Evolutionary conservation across 2,797 vertebrate species (phyloP).

Genomic region (Buceros bicornis): DNA sequence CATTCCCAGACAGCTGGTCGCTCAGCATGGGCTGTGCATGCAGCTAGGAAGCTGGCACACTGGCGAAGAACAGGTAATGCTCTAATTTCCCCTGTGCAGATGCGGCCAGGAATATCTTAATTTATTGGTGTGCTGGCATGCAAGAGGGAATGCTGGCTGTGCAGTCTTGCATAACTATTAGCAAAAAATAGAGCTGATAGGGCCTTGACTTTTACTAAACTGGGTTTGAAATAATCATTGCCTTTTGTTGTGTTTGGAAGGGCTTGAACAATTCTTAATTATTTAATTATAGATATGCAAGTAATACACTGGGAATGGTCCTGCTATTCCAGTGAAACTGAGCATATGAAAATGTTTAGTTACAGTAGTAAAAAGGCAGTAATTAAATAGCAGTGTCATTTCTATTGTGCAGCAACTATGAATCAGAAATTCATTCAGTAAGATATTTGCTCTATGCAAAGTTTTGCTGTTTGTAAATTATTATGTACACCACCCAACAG

Average conservation of each 20-base stretch:
- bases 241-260: slow-evolving; percentile 85
- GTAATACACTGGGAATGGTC: slow-evolving; percentile 83
- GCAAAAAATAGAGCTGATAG: slow-evolving; percentile 81
- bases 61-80: slow-evolving; percentile 90
- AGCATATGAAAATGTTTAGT: slow-evolving; percentile 84
- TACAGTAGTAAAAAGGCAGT: slow-evolving; percentile 80
- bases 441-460: slow-evolving; percentile 56
- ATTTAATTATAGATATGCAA: slow-evolving; percentile 85
- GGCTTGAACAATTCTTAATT: slow-evolving; percentile 85
- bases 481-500: neutral
- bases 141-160: slow-evolving; percentile 84
- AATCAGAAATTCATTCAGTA: slow-evolving; percentile 55
- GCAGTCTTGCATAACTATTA: slow-evolving; percentile 86
- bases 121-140: slow-evolving; percentile 91
- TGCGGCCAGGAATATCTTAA: slow-evolving; percentile 92
- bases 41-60: slow-evolving; percentile 87
- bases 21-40: slow-evolving; percentile 89
- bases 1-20: slow-evolving; percentile 90
- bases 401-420: slow-evolving; percentile 65
- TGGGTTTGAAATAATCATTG: slow-evolving; percentile 81
- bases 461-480: slow-evolving; percentile 63
- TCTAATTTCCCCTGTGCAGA: slow-evolving; percentile 91
- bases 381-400: slow-evolving; percentile 82
- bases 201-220: slow-evolving; percentile 83
- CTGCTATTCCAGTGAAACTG: slow-evolving; percentile 82